Evolutionary conservation across 2,797 vertebrate genomes (phyloP), one percentile per base, ranked within the genome.

Genomic region (Sciurus vulgaris): DNA sequence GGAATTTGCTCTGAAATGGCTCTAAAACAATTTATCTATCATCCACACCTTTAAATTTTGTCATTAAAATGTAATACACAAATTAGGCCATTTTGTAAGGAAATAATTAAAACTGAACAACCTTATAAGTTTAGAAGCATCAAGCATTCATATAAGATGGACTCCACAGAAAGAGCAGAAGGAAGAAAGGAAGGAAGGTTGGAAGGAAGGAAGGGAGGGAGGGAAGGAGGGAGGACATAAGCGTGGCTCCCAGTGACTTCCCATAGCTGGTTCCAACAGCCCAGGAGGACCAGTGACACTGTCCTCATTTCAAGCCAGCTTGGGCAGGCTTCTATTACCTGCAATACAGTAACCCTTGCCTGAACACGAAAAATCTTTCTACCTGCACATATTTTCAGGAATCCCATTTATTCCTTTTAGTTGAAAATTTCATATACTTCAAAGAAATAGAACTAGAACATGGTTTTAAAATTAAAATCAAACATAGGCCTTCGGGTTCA

Each of bases 21-120:
- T 79, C 96, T 88, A 86, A 96, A 95, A 95, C 69, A 97, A 49
- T 35, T 4, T 28, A 88, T 44, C 47, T 56, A 94, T 59, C 86
- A 70, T 2, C 56, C 17, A 54, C 10, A 73, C 44, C 35, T 78
- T 93, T 65, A 73, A 33, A 61, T 74, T 49, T 70, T n/a, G 61
- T 54, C 54, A 87, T 26, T 47, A 79, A 78, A 79, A 88, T 79
- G 8, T 74, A 56, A 67, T 35, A 14, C 38, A 22, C 15, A 69
- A 76, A 82, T 61, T 49, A 56, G 91, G 41, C 13, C 41, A 56
- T 78, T 94, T 72, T 67, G 54, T 35, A 89, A 74, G 61, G 28
- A 81, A 72, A 74, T 73, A 86, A 63, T 76, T 63, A 87, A 86
- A 96, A 81, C 1, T 11, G 15, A 89, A n/a, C 28, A 59, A 8